A percentile compares a stretch with the other conserved stretches of the same genome.
These are phyloP conservation scores for Diplogasteroides magnus DNA, from an alignment of 1,140 invertebrate species.

Conservation along the genomic window DNA sequence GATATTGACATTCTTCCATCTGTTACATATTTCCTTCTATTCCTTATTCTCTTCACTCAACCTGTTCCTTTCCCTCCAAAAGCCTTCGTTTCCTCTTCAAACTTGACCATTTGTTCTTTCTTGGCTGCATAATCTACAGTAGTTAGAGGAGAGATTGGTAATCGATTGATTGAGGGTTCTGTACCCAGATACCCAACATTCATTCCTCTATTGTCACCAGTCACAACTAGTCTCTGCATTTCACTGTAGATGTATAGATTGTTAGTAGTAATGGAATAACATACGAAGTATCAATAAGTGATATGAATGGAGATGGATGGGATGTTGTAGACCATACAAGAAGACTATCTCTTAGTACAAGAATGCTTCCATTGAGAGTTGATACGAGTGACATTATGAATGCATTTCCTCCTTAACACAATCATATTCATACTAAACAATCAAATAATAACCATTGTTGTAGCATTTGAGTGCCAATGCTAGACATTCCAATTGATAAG, in stretches of 20 bases:
- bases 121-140: neutral
- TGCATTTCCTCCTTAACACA: too few species aligned
- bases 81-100: neutral
- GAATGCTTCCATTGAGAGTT: neutral
- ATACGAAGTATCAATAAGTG: too few species aligned
- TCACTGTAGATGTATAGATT: neutral
- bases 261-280: too few species aligned
- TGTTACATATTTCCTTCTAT: too few species aligned
- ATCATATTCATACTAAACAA: too few species aligned
- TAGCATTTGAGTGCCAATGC: neutral
- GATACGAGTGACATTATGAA: neutral
- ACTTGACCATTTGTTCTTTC: neutral
- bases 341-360: neutral
- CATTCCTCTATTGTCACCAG: neutral
- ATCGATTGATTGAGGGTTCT: neutral
- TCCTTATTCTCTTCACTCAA: too few species aligned
- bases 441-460: neutral
- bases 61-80: neutral
- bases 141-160: neutral
- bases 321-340: neutral
- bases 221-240: neutral
- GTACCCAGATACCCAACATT: neutral
- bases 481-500: neutral
- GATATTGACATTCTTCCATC: neutral
- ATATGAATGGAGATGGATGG: neutral